phyloP scores from a whole-genome alignment of 2,113 vertebrate species.

The Crypturellus undulatus region DNA sequence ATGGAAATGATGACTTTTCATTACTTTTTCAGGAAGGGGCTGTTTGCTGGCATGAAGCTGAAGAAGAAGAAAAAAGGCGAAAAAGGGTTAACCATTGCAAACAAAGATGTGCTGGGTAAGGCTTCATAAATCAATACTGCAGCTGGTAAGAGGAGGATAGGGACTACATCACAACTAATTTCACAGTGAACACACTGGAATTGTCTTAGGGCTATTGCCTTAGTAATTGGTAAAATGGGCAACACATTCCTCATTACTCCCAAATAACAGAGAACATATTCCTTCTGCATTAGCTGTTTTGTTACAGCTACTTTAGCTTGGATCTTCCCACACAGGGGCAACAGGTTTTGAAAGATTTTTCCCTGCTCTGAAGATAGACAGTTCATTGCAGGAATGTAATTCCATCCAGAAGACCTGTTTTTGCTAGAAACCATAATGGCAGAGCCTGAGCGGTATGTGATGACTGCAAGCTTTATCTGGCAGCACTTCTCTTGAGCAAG shows the following conservation, averaged over 20 bases:
- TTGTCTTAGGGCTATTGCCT: background rate
- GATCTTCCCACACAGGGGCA: background rate
- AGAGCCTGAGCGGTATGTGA: background rate
- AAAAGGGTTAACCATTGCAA: slow-evolving; percentile 84
- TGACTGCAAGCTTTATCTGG: background rate
- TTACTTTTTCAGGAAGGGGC: slow-evolving; percentile 77
- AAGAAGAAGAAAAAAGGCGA: slow-evolving; percentile 86
- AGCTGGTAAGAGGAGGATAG: background rate
- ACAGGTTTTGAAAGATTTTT: background rate
- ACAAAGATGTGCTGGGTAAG: slow-evolving; percentile 87
- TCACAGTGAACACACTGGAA: slow-evolving; percentile 20
- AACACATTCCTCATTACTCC: background rate
- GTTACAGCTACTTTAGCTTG: background rate
- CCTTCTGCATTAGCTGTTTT: background rate
- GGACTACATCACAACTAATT: background rate
- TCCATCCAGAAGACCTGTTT: background rate
- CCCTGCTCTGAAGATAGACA: background rate
- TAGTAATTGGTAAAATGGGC: background rate
- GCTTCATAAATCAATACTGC: slow-evolving; percentile 76
- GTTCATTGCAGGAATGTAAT: background rate
- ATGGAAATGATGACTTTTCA: background rate
- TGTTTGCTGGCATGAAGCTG: slow-evolving; percentile 85
- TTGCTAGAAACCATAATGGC: background rate
- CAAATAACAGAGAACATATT: background rate
- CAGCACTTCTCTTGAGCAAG: background rate